Percentiles rank a stretch among this genome's conserved stretches.
Evolutionary conservation across 1,140 invertebrate genomes (phyloP).

Genomic region (Hyphantria cunea): DNA sequence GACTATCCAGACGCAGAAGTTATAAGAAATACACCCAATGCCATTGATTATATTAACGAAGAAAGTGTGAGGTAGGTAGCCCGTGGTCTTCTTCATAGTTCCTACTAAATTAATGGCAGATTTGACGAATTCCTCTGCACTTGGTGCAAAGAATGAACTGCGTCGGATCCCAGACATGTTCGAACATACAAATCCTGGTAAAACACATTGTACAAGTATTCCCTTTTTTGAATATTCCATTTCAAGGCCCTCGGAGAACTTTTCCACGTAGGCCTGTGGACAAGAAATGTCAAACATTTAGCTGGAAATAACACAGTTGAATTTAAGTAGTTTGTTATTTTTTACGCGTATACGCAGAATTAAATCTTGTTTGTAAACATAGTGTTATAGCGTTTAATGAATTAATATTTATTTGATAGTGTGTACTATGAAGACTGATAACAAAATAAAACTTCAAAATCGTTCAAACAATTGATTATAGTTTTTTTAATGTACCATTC

Average conservation of each 20-base stretch:
- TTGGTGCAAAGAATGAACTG: slow-evolving; percentile 90
- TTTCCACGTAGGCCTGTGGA: slow-evolving; percentile 90
- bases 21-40: slow-evolving; percentile 79
- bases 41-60: slow-evolving; percentile 83
- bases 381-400: too few species aligned
- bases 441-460: too few species aligned
- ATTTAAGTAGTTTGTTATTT: not conserved
- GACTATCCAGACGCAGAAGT: slow-evolving; percentile 83
- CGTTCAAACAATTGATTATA: too few species aligned
- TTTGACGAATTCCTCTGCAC: slow-evolving; percentile 89
- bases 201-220: slow-evolving; percentile 91
- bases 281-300: slow-evolving; percentile 26
- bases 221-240: slow-evolving; percentile 90
- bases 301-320: not conserved
- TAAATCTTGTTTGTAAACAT: too few species aligned
- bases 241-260: slow-evolving; percentile 90
- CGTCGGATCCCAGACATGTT: slow-evolving; percentile 95
- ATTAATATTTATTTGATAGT: too few species aligned
- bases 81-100: slow-evolving; percentile 87
- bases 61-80: slow-evolving; percentile 89
- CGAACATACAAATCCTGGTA: slow-evolving; percentile 94
- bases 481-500: too few species aligned
- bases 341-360: not conserved
- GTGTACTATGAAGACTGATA: too few species aligned
- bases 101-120: slow-evolving; percentile 90